Evolutionary conservation across 2,113 vertebrate species (phyloP).

Genomic region (Xyrauchen texanus): DNA sequence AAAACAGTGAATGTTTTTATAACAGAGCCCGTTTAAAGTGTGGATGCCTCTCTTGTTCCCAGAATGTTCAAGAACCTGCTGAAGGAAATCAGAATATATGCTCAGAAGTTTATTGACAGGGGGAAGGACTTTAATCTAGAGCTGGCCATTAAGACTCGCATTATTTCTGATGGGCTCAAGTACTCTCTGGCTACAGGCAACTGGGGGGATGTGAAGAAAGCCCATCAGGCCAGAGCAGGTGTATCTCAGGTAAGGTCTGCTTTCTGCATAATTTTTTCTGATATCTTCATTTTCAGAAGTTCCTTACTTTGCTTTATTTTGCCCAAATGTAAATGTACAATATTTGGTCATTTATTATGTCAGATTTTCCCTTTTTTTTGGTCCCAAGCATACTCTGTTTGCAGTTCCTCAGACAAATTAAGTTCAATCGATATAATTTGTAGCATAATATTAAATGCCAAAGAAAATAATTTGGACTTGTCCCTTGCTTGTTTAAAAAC

Average conservation of each 20-base stretch:
- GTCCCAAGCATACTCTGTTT: too few species aligned
- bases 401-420: too few species aligned
- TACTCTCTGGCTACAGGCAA: constrained; percentile 97
- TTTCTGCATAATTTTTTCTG: background rate
- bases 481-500: too few species aligned
- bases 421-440: too few species aligned
- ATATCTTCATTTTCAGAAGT: background rate
- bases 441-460: too few species aligned
- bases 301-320: too few species aligned
- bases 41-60: constrained; percentile 37
- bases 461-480: too few species aligned
- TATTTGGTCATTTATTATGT: too few species aligned
- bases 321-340: too few species aligned
- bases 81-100: constrained; percentile 97
- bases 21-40: background rate
- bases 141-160: constrained; percentile 94
- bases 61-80: constrained; percentile 99
- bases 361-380: too few species aligned
- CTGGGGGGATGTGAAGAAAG: constrained; percentile 99
- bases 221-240: constrained; percentile 95
- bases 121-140: constrained; percentile 99
- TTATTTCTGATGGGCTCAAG: constrained; percentile 97
- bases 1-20: background rate
- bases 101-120: constrained; percentile 96
- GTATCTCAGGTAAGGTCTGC: constrained; percentile 89